A percentile compares a stretch with the other conserved stretches of the same genome.
These are phyloP conservation scores for Pungitius pungitius DNA, from an alignment of 2,113 vertebrate species.

Conservation along the genomic window DNA sequence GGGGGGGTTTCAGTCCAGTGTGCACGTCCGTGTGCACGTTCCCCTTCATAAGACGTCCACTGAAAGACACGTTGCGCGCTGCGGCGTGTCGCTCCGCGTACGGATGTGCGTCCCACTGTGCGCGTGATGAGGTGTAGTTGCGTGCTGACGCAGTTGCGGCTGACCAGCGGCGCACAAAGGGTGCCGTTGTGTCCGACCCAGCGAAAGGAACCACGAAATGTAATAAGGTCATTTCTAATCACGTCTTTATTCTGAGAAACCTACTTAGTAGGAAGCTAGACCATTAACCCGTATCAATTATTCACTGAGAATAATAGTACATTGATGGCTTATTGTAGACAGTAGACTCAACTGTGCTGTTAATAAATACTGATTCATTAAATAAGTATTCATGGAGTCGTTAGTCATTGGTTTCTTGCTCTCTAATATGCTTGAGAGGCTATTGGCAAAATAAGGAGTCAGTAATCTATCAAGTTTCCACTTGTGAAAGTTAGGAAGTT, in stretches of 20 bases:
- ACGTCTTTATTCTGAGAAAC: neutral
- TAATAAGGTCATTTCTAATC: neutral
- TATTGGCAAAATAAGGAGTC: too few relatives aligned
- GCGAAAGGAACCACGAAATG: neutral
- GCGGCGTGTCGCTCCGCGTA: too few relatives aligned
- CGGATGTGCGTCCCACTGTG: too few relatives aligned
- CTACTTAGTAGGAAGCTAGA: neutral
- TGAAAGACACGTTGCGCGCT: neutral
- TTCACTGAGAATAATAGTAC: neutral
- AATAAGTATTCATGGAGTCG: neutral
- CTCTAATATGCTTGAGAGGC: too few relatives aligned
- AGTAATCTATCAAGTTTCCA: neutral
- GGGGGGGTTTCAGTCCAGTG: neutral
- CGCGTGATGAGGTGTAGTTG: constrained; percentile 30
- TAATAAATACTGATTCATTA: neutral
- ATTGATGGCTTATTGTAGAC: neutral
- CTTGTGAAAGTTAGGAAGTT: neutral
- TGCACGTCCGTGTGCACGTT: neutral
- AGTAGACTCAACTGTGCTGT: neutral
- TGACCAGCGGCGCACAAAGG: constrained; percentile 59
- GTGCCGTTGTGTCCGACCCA: constrained; percentile 55
- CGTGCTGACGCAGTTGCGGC: constrained; percentile 36
- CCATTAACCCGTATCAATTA: neutral
- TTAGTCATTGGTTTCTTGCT: neutral
- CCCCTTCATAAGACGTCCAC: neutral